These are phyloP conservation scores for Drosophila sechellia DNA, from an alignment of 1,140 invertebrate species.

Conservation along the genomic window DNA sequence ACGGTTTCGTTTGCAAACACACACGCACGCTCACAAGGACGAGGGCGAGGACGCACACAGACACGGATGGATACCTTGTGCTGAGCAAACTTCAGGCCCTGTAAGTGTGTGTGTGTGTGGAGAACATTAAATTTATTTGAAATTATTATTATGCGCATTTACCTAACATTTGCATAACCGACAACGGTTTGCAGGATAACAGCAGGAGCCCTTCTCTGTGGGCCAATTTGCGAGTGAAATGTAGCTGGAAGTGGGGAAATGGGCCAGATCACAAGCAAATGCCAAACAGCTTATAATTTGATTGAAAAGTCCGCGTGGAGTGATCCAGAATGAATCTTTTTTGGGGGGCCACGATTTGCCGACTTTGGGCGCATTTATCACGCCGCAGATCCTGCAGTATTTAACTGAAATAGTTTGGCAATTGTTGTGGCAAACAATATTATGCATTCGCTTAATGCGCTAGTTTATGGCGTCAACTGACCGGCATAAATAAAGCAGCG, in stretches of 20 bases:
- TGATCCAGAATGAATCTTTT: slow-evolving; percentile 1
- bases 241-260: slow-evolving; percentile 8
- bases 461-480: slow-evolving; percentile 48
- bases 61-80: slow-evolving; percentile 31
- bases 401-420: slow-evolving; percentile 40
- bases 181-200: slow-evolving; percentile 20
- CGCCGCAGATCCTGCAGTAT: slow-evolving; percentile 4
- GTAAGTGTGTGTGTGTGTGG: slow-evolving; percentile 22
- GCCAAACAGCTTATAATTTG: slow-evolving; percentile 45
- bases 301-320: slow-evolving; percentile 46
- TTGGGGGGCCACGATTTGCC: background rate
- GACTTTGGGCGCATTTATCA: slow-evolving; percentile 34
- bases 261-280: slow-evolving; percentile 25
- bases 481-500: slow-evolving; percentile 40
- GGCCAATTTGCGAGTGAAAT: slow-evolving; percentile 42
- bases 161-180: slow-evolving; percentile 64
- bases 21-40: slow-evolving; percentile 19
- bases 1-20: slow-evolving; percentile 37
- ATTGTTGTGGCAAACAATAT: slow-evolving; percentile 35
- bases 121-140: slow-evolving; percentile 63
- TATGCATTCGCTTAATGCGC: slow-evolving; percentile 43
- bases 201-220: slow-evolving; percentile 5
- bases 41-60: slow-evolving; percentile 16
- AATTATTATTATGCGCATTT: slow-evolving; percentile 65
- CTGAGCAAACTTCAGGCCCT: slow-evolving; percentile 25